Base-by-base conservation (phyloP, 2,797 vertebrate genomes). In the Amazonetta brasiliensis region DNA sequence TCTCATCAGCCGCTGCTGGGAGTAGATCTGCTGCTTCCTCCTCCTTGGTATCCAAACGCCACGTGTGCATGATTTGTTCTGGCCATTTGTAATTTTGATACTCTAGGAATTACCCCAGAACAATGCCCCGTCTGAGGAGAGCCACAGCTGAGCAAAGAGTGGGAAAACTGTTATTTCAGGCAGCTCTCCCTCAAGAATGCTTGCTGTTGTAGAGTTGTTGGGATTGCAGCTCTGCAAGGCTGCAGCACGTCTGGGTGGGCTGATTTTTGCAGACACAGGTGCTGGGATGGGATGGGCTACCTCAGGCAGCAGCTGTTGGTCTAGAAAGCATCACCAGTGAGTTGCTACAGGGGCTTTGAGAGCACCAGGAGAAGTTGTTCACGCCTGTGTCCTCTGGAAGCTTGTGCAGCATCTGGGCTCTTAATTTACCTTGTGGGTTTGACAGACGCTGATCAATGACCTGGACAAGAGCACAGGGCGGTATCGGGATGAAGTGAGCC, bases 401-500 rank as follows among this genome's bases (percentile, higher is more conserved):
- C 52, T 67, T 14, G n/a, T 72, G 69, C 48, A 50, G 52, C 15
- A 1, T 0, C 1, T 2, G 86, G 54, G 67, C 3, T 0, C 64
- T 84, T 58, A 17, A n/a, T 12, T 87, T 30, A 25, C 2, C 0
- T 31, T 31, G 2, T 52, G 3, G 90, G 44, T 84, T 94, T 87
- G 84, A n/a, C 97, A 99, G 99, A 99, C 99, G 0, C 98, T 99
- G 90, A 98, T 99, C 95, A 99, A 99, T 28, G 99, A 99, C 94
- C 97, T 99, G 98, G 99, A 99, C 97, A 98, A 99, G 97, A 99
- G 98, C 95, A 99, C 99, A 0, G 99, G 99, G 16, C 98, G 99
- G 72, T 99, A 99, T 98, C 98, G 99, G 55, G 99, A 99, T 37
- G 99, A 99, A 98, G 99, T 99, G 97, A 99, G 97, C 98, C 98